Evolutionary conservation across 2,797 vertebrate genomes (phyloP).

Genomic region (Lateolabrax maculatus): DNA sequence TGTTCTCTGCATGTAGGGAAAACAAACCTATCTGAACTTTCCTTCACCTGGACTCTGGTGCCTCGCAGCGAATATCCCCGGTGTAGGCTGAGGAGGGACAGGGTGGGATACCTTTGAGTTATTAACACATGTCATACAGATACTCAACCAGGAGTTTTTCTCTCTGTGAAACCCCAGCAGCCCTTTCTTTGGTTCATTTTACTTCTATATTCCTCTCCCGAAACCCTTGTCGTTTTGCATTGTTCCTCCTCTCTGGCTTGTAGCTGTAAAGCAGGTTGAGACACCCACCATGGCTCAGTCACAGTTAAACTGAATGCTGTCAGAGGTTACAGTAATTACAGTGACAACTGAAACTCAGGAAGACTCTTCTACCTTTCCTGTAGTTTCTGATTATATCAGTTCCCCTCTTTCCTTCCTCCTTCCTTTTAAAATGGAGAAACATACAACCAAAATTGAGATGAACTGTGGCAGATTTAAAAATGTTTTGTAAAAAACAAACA

Average conservation of each 20-base stretch:
- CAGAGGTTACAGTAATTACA: constrained; percentile 59
- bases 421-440: neutral
- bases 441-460: neutral
- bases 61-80: constrained; percentile 69
- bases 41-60: constrained; percentile 77
- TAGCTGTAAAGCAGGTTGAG: constrained; percentile 49
- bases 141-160: constrained; percentile 12
- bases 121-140: constrained; percentile 62
- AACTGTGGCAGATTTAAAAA: too few species aligned
- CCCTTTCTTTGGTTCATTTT: neutral
- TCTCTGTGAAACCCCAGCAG: neutral
- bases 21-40: constrained; percentile 80
- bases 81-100: constrained; percentile 23
- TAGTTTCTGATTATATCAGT: constrained; percentile 6
- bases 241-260: constrained; percentile 6
- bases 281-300: constrained; percentile 33
- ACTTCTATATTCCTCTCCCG: neutral
- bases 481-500: too few species aligned
- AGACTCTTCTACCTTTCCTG: constrained; percentile 12
- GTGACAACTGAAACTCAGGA: constrained; percentile 43
- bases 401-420: neutral
- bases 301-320: constrained; percentile 54
- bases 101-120: constrained; percentile 60
- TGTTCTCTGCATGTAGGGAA: constrained; percentile 50
- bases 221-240: neutral